phyloP scores from a whole-genome alignment of 1,140 invertebrate genomes.

The Aleiodes sp. region DNA sequence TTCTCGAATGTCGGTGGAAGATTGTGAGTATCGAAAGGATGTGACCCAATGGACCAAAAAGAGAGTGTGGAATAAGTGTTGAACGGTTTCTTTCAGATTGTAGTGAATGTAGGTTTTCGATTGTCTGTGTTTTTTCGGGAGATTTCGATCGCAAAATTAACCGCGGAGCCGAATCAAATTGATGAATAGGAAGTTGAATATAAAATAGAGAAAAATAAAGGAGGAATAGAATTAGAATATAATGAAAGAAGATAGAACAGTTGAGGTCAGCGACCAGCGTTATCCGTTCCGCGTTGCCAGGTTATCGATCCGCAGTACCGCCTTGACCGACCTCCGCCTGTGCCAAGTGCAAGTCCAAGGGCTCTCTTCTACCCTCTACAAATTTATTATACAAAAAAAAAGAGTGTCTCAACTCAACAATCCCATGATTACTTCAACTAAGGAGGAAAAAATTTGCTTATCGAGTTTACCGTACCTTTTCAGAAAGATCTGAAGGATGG shows the following conservation, averaged over 20 bases:
- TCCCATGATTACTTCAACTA: background rate
- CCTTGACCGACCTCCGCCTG: constrained; percentile 63
- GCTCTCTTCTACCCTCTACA: constrained; percentile 41
- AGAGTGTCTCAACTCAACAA: background rate
- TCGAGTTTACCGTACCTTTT: background rate
- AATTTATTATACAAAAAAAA: background rate
- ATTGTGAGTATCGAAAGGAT: background rate
- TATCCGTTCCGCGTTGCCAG: constrained; percentile 57
- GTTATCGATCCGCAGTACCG: constrained; percentile 62
- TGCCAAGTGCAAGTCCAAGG: constrained; percentile 65
- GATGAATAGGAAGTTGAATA: constrained; percentile 14
- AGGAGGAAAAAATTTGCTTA: background rate
- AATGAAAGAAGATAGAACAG: constrained; percentile 14
- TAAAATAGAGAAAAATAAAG: background rate
- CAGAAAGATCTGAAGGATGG: background rate
- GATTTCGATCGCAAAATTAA: constrained; percentile 35
- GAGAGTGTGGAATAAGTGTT: background rate
- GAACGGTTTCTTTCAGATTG: background rate
- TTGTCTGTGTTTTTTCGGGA: background rate
- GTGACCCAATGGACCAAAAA: background rate
- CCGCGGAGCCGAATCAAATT: constrained; percentile 1
- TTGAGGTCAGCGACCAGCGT: constrained; percentile 46
- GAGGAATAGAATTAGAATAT: background rate
- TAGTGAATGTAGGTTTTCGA: background rate
- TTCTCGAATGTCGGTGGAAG: background rate